Evolutionary conservation across 2,888 invertebrate genomes (phyloP).

Genomic region (Drosophila demipolita): DNA sequence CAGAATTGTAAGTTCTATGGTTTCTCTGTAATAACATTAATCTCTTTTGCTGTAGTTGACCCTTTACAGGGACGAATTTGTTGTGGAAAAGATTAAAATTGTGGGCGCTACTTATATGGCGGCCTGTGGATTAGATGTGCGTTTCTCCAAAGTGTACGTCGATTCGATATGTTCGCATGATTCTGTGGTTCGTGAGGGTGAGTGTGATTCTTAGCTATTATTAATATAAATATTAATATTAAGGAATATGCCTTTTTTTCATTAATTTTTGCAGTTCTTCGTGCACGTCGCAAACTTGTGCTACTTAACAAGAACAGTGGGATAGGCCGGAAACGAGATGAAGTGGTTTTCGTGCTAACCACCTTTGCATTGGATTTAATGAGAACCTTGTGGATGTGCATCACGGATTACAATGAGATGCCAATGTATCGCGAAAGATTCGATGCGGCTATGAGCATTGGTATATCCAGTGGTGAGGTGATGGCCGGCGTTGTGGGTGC

Average conservation of each 20-base stretch:
- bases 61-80: constrained; percentile 86
- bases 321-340: constrained; percentile 62
- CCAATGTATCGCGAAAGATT: constrained; percentile 19
- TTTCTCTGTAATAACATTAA: background rate
- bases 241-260: background rate
- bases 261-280: constrained; percentile 9
- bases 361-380: constrained; percentile 87
- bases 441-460: constrained; percentile 84
- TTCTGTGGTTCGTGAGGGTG: constrained; percentile 37
- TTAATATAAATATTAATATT: background rate
- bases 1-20: constrained; percentile 86
- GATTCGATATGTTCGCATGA: background rate
- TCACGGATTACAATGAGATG: constrained; percentile 85
- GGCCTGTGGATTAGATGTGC: constrained; percentile 94
- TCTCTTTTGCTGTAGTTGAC: constrained; percentile 20
- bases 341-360: constrained; percentile 88
- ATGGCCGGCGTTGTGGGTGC: constrained; percentile 98
- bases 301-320: background rate
- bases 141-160: constrained; percentile 85
- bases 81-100: constrained; percentile 98
- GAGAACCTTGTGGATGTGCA: constrained; percentile 87
- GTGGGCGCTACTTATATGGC: constrained; percentile 99
- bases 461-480: constrained; percentile 95
- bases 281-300: constrained; percentile 20
- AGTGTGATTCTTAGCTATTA: background rate